These are phyloP conservation scores for Lophotis ruficrista DNA, from an alignment of 2,113 vertebrate genomes.

Conservation along the genomic window DNA sequence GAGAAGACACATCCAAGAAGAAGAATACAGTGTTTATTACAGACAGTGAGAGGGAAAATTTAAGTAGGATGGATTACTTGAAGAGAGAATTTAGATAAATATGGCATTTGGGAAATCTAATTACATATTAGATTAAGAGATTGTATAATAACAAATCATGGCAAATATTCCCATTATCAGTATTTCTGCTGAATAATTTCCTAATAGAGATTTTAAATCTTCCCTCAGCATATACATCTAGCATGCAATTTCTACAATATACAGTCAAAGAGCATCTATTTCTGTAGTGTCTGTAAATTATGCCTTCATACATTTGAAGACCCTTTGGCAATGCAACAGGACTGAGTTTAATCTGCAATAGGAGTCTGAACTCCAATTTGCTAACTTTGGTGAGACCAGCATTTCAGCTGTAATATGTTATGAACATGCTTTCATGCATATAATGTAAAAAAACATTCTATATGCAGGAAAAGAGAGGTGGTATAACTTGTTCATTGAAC, in stretches of 20 bases:
- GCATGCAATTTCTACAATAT: not conserved
- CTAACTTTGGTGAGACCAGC: slow-evolving; percentile 1
- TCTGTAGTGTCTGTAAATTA: not conserved
- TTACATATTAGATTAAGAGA: slow-evolving; percentile 16
- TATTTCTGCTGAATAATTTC: not conserved
- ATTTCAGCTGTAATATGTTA: slow-evolving; percentile 41
- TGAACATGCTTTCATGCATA: slow-evolving; percentile 23
- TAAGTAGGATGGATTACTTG: not conserved
- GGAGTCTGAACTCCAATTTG: not conserved
- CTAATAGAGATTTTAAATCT: not conserved
- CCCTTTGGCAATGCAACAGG: not conserved
- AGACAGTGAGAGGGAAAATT: not conserved
- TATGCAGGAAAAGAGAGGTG: slow-evolving; percentile 7
- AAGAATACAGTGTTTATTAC: not conserved
- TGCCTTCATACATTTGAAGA: not conserved
- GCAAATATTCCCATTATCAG: not conserved
- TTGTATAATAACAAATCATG: not conserved
- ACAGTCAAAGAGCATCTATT: not conserved
- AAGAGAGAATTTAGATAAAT: slow-evolving; percentile 33
- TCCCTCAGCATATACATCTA: not conserved
- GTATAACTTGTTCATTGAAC: slow-evolving; percentile 27
- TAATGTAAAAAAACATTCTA: slow-evolving; percentile 23
- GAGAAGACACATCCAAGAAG: not conserved
- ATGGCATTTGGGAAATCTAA: not conserved
- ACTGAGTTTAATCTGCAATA: not conserved